Evolutionary conservation across 2,888 invertebrate species (phyloP).

Genomic region (Polydrusus tereticollis): DNA sequence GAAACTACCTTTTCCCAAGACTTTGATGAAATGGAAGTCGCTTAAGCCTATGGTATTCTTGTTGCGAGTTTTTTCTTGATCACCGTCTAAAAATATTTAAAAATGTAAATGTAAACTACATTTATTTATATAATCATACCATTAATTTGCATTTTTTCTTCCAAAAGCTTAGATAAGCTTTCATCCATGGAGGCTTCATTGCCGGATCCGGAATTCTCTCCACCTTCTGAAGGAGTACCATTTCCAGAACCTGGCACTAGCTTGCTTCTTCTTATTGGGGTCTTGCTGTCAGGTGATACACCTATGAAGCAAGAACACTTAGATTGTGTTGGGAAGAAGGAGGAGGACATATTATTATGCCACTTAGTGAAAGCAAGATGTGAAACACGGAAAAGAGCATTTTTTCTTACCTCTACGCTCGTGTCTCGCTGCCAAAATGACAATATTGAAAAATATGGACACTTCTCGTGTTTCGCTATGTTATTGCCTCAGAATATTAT

Average conservation of each 20-base stretch:
- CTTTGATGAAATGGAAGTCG: conserved; percentile 98
- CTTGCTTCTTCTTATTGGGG: conserved; percentile 72
- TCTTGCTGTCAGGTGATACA: conserved; percentile 87
- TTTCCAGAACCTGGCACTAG: conserved; percentile 63
- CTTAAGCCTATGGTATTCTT: conserved; percentile 77
- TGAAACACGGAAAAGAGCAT: no score
- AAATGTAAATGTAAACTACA: no score
- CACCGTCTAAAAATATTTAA: conserved; percentile 20
- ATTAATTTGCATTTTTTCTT: conserved; percentile 67
- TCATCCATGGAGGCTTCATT: conserved; percentile 58
- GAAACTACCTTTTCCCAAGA: conserved; percentile 98
- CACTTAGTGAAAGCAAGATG: no score
- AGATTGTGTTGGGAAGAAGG: no score
- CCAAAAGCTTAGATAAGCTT: conserved; percentile 64
- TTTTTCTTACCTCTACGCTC: no score
- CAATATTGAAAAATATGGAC: no score
- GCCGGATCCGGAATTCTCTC: conserved; percentile 60
- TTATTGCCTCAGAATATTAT: no score
- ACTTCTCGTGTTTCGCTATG: no score
- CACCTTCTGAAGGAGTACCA: conserved; percentile 61
- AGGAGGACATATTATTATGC: neutral
- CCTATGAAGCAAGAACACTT: conserved; percentile 54
- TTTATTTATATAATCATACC: no score
- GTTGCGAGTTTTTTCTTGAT: conserved; percentile 42
- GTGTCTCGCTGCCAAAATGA: no score